Base-by-base conservation (phyloP, 2,113 vertebrate genomes). In the Syngnathus floridae region DNA sequence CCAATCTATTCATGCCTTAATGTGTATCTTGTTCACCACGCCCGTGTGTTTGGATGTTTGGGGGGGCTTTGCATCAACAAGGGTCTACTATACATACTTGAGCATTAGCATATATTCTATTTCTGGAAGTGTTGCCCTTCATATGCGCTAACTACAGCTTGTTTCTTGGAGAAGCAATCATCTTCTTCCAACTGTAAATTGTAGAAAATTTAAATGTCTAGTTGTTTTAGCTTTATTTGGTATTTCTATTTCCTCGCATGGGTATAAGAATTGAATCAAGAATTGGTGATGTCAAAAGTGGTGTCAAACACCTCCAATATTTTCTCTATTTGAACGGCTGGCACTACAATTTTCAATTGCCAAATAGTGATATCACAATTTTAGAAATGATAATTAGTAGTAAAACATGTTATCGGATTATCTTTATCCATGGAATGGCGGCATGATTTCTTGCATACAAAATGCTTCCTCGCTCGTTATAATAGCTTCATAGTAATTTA, bases 81-180 rank as follows among this genome's bases (percentile, higher is more conserved):
- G 75, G 77, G 72, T 70, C 72, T 70, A 68, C 82, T 82, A 79
- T 83, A 81, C 76, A 78, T 88, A 66, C 79, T 76, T 17, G 1
- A 17, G 62, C 76, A 85, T 85, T 84, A 81, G 76, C 81, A 82
- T 81, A 74, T 1, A 41, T 26, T 77, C 80, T 86, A 84, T 84
- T 85, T 80, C 59, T 68, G 73, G 84, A 72, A 40, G 7, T 67
- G 64, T 16, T 73, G 74, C 73, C 74, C 78, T 70, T 73, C 69
- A 58, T 48, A 80, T 72, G 62, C 56, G 71, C 74, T 72, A 64
- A 52, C 31, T 51, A 43, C 11, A 26, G 40, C 38, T 14, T 41
- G 59, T 43, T 59, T 61, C 59, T 61, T 61, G 14, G 73, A 74
- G 65, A 78, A 74, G 73, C 83, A 67, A 73, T 57, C 54, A 57